Evolutionary conservation across 2,113 vertebrate species (phyloP), one percentile per base, ranked within the genome.

Genomic region (Cavia porcellus): DNA sequence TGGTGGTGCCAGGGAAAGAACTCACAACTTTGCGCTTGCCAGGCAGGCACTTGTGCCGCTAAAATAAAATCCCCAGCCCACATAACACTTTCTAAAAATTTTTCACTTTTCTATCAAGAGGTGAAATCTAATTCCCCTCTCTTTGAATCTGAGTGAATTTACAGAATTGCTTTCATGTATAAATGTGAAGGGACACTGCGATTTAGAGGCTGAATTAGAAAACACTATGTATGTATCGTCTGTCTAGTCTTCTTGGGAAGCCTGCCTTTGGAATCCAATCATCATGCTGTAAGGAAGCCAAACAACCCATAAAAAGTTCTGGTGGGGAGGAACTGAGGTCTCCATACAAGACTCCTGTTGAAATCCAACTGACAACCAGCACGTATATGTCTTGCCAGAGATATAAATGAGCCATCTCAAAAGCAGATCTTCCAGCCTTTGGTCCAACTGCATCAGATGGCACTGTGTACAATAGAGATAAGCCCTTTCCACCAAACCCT

Each of bases 61-160:
- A 20, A 57, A 19, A 17, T 57, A 57, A 57, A 55, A 57, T 57
- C 55, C 55, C 55, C 17, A 57, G 55, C 55, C 55, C 17, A 5
- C 55, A 17, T 57, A 57, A 57, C 55, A 64, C n/a, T 74, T 90
- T 90, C 94, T 79, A 66, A 86, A 94, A 90, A 77, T 57, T 93
- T 96, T 81, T n/a, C 38, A 75, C 24, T 42, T 10, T 1, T 28
- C 35, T 25, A 55, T 55, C 28, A 84, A 68, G 42, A 32, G 1
- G 38, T 90, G 42, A 96, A 72, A 35, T 91, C 24, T 7, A 72
- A 74, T 85, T 97, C 32, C 57, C 45, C 38, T 92, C 50, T 91
- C 80, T 24, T 82, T 87, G 66, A 72, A 42, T 83, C 64, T 81
- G 59, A 57, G 14, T 94, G 57, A 68, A 42, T 74, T 75, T 85